Evolutionary conservation across 2,797 vertebrate genomes (phyloP).

Genomic region (Scolopax rusticola): DNA sequence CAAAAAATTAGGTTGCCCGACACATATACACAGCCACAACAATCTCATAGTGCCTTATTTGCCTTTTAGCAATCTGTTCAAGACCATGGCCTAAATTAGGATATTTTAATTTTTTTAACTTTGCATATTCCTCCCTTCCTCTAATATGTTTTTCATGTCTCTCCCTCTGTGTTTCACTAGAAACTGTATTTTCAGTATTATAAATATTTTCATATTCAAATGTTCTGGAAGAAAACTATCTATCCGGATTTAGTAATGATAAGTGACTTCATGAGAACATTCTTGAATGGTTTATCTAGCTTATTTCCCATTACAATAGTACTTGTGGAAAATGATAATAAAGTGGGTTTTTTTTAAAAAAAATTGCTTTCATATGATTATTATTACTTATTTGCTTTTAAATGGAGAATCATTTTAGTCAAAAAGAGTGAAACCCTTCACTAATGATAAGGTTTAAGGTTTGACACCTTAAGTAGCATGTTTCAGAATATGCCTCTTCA

Average conservation of each 20-base stretch:
- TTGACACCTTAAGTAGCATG: background rate
- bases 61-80: background rate
- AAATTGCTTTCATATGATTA: background rate
- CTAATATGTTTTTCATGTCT: background rate
- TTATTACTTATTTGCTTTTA: background rate
- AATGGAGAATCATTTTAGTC: background rate
- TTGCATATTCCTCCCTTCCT: background rate
- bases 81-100: background rate
- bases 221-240: background rate
- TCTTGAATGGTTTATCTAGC: background rate
- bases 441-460: background rate
- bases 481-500: background rate
- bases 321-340: background rate
- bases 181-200: background rate
- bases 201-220: no score
- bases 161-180: background rate
- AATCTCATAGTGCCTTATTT: background rate
- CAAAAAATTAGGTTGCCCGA: background rate
- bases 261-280: background rate
- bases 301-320: background rate
- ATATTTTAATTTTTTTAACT: background rate
- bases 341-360: background rate
- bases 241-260: background rate
- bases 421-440: background rate
- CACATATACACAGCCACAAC: background rate